phyloP scores from a whole-genome alignment of 2,888 invertebrate species.

The Sesia apiformis region DNA sequence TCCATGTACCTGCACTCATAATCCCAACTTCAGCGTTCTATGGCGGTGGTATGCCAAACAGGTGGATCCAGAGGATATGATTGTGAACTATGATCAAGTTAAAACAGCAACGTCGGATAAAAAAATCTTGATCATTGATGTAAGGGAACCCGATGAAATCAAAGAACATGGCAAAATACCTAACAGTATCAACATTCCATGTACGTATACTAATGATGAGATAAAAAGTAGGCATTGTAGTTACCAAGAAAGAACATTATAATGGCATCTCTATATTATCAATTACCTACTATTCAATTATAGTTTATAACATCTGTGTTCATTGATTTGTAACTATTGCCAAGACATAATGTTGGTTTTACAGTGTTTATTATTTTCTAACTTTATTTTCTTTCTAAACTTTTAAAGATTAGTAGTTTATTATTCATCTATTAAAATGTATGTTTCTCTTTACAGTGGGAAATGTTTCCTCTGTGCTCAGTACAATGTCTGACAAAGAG shows the following conservation, averaged over 20 bases:
- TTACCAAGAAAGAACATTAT: too few species aligned
- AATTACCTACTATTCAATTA: background rate
- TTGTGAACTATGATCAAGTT: constrained; percentile 59
- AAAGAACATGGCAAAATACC: constrained; percentile 81
- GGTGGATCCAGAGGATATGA: constrained; percentile 26
- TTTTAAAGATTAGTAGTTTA: too few species aligned
- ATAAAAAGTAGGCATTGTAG: too few species aligned
- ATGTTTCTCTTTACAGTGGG: constrained; percentile 64
- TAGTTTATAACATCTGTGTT: background rate
- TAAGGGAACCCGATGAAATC: constrained; percentile 83
- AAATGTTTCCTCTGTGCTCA: constrained; percentile 54
- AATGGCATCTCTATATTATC: too few species aligned
- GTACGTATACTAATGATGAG: constrained; percentile 53
- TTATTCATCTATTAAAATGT: background rate
- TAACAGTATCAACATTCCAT: constrained; percentile 83
- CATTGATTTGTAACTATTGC: too few species aligned
- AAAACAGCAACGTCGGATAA: constrained; percentile 36
- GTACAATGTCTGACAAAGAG: constrained; percentile 54
- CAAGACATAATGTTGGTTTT: too few species aligned
- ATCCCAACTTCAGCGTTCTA: background rate
- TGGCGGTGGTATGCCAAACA: constrained; percentile 29
- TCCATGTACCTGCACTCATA: background rate
- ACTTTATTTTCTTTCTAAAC: too few species aligned
- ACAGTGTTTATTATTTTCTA: too few species aligned
- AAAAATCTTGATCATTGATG: constrained; percentile 78